Evolutionary conservation across 1,140 invertebrate species (phyloP), one percentile per base, ranked within the genome.

Genomic region (Drosophila navojoa): DNA sequence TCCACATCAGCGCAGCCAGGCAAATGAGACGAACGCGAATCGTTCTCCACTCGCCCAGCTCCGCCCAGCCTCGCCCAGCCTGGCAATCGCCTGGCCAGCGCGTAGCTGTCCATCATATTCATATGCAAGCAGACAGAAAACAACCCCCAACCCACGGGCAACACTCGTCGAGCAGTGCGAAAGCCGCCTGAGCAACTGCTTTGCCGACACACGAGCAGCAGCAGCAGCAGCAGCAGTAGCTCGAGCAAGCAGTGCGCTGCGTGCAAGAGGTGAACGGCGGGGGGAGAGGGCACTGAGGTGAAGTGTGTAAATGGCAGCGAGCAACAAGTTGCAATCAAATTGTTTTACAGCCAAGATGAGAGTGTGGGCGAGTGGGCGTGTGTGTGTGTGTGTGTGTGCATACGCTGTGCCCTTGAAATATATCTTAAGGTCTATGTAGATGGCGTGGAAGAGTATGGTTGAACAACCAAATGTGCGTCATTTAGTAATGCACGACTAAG

Each of bases 271-370:
- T 22, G 19, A 22, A 22, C 2, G 19, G 1, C 2, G 19, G 19
- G 19, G 19, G 35, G 27, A 32, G 55, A 29, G 55, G 45, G 32
- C 2, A n/a, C 19, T 22, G 19, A 22, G 19, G 19, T 22, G 42
- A 44, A 5, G 42, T 15, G 13, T 15, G 42, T 3, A 5, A n/a
- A 42, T 10, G 38, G 27, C 32, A 32, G 2, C 32, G 42, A 45
- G 70, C 70, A 72, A 72, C 70, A 72, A 72, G 70, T 72, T 72
- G 70, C 49, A 59, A 54, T 6, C 15, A 45, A 57, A 47, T 57
- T 53, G 5, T n/a, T 45, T 42, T 50, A 32, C 42, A 57, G n/a
- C 3, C 19, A 13, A 49, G 54, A 49, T 40, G 47, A 49, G 40
- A 47, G 40, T 47, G 13, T 40, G 19, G 25, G 47, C 44, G 10